Percentiles rank a stretch among this genome's conserved stretches.
These are phyloP conservation scores for Chionodraco myersi DNA, from an alignment of 2,113 vertebrate species.

Conservation along the genomic window DNA sequence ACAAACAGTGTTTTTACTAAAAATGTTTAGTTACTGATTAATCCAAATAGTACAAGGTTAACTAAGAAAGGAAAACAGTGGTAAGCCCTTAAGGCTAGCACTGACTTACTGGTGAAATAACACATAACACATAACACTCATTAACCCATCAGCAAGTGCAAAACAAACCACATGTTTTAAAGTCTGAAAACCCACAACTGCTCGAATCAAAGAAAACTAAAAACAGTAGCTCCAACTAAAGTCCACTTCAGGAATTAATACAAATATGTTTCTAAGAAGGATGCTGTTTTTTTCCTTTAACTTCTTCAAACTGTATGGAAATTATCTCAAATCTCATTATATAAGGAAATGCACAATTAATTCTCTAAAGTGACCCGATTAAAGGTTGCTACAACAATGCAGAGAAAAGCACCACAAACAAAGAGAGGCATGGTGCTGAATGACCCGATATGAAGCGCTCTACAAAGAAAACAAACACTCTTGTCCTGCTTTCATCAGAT, in stretches of 20 bases:
- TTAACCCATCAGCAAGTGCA: slow-evolving; percentile 1
- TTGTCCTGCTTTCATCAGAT: slow-evolving; percentile 20
- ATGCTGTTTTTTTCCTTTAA: not conserved
- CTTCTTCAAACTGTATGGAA: not conserved
- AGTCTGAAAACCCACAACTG: not conserved
- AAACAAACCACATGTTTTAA: not conserved
- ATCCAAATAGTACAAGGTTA: slow-evolving; percentile 12
- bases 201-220: not conserved
- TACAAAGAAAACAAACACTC: slow-evolving; percentile 23
- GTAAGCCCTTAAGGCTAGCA: not conserved
- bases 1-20: too few relatives aligned
- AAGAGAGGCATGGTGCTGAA: not conserved
- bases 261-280: not conserved
- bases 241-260: not conserved
- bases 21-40: slow-evolving; percentile 3
- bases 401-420: slow-evolving; percentile 12
- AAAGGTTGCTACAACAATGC: not conserved
- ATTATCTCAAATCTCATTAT: not conserved
- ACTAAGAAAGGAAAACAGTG: slow-evolving; percentile 16
- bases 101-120: not conserved
- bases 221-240: not conserved
- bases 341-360: not conserved
- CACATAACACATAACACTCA: slow-evolving; percentile 10
- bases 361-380: not conserved
- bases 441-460: not conserved